Percentiles rank a stretch among this genome's conserved stretches.
These are phyloP conservation scores for Podarcis cretensis DNA, from an alignment of 2,113 vertebrate genomes.

Conservation along the genomic window DNA sequence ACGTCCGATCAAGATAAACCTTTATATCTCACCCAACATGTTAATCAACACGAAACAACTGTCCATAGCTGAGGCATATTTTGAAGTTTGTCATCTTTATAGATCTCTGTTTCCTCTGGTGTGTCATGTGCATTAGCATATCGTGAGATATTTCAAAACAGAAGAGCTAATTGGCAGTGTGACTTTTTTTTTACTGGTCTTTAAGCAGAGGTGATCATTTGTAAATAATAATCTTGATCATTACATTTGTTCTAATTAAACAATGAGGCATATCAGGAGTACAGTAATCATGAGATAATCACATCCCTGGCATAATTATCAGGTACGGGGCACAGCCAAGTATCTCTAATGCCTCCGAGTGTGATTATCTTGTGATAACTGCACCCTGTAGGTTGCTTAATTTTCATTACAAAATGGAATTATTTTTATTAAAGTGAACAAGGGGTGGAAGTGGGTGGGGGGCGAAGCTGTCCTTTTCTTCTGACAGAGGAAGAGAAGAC, in stretches of 20 bases:
- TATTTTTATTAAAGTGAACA: constrained; percentile 47
- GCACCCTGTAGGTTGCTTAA: constrained; percentile 60
- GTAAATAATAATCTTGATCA: constrained; percentile 73
- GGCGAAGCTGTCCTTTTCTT: constrained; percentile 25
- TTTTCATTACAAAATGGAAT: constrained; percentile 66
- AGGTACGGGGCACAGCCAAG: constrained; percentile 68
- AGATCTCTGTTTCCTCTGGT: constrained; percentile 19
- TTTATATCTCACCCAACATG: constrained; percentile 51
- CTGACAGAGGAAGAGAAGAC: background rate
- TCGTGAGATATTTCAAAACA: constrained; percentile 27
- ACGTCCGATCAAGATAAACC: constrained; percentile 54
- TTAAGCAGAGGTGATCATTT: constrained; percentile 65
- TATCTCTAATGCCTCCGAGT: constrained; percentile 62
- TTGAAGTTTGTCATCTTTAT: background rate
- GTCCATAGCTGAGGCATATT: constrained; percentile 28
- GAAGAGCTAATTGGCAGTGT: constrained; percentile 22
- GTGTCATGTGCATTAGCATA: background rate
- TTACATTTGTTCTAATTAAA: constrained; percentile 77
- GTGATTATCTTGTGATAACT: constrained; percentile 69
- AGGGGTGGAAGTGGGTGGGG: constrained; percentile 26
- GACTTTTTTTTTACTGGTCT: constrained; percentile 46
- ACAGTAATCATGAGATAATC: constrained; percentile 74
- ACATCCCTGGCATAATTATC: constrained; percentile 69
- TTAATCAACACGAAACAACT: constrained; percentile 56
- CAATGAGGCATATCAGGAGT: constrained; percentile 70